Conservation (phyloP, 2,888 invertebrate species). For the Phasia obesa region DNA sequence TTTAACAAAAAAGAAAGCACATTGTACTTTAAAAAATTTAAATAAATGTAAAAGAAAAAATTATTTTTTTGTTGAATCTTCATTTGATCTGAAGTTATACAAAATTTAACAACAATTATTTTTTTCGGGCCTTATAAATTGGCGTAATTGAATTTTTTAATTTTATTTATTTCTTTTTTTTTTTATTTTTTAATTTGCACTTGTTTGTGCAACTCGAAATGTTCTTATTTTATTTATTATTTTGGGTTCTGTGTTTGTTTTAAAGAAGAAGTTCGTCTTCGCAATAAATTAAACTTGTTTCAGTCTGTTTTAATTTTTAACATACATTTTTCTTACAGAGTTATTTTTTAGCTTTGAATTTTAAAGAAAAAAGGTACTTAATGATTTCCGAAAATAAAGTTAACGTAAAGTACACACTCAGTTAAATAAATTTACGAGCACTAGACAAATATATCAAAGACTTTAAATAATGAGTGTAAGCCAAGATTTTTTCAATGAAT, state of each 20-base stretch:
- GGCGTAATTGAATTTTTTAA: neutral
- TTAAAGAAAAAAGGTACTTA: too few relatives aligned
- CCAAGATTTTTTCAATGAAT: too few relatives aligned
- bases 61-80: constrained; percentile 33
- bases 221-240: constrained; percentile 38
- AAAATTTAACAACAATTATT: constrained; percentile 19
- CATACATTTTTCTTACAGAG: too few relatives aligned
- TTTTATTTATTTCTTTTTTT: constrained; percentile 10
- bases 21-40: constrained; percentile 28
- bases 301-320: too few relatives aligned
- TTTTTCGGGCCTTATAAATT: constrained; percentile 36
- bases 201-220: constrained; percentile 53
- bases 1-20: constrained; percentile 16
- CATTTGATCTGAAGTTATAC: constrained; percentile 1
- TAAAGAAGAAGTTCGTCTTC: too few relatives aligned
- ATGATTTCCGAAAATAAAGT: too few relatives aligned
- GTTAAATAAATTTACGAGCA: too few relatives aligned
- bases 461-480: too few relatives aligned
- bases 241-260: constrained; percentile 39
- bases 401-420: too few relatives aligned
- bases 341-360: too few relatives aligned
- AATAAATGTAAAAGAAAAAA: constrained; percentile 9
- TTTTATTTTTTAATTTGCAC: constrained; percentile 53
- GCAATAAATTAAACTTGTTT: too few relatives aligned
- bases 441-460: too few relatives aligned